Conservation (phyloP, 2,888 invertebrate species). For the Nematopogon swammerdamellus region DNA sequence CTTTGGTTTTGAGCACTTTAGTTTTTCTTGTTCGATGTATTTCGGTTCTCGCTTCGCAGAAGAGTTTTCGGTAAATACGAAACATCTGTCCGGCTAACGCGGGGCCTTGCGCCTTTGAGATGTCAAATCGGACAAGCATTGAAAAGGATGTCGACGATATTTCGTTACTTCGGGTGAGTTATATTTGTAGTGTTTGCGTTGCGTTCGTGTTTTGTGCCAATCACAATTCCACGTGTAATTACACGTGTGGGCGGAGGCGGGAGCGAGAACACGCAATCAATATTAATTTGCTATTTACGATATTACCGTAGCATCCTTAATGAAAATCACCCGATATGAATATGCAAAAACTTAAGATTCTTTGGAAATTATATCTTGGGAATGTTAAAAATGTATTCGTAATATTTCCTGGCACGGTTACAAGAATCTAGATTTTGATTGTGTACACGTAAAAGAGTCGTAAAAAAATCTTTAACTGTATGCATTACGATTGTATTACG, state of each 20-base stretch:
- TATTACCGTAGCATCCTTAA: constrained; percentile 12
- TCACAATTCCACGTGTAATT: constrained; percentile 13
- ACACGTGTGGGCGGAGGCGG: constrained; percentile 8
- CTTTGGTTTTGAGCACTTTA: neutral
- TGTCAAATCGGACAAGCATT: constrained; percentile 20
- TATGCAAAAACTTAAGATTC: constrained; percentile 4
- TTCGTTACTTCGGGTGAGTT: constrained; percentile 17
- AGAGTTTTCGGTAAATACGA: constrained; percentile 22
- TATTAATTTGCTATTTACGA: constrained; percentile 33
- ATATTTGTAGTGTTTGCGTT: constrained; percentile 1
- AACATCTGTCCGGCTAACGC: constrained; percentile 25
- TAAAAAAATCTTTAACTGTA: too few relatives aligned
- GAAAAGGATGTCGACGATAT: constrained; percentile 19
- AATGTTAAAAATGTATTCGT: too few relatives aligned
- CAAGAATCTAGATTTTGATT: too few relatives aligned
- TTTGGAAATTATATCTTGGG: too few relatives aligned
- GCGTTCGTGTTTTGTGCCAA: constrained; percentile 1
- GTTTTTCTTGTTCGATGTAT: constrained; percentile 1
- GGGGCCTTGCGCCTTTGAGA: constrained; percentile 17
- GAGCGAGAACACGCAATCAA: constrained; percentile 21
- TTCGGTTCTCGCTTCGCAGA: constrained; percentile 1
- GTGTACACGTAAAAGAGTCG: too few relatives aligned
- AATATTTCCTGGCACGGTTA: too few relatives aligned
- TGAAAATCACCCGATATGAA: neutral
- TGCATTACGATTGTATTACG: too few relatives aligned